These are phyloP conservation scores for Ataeniobius toweri DNA, from an alignment of 2,797 vertebrate genomes.

Conservation along the genomic window DNA sequence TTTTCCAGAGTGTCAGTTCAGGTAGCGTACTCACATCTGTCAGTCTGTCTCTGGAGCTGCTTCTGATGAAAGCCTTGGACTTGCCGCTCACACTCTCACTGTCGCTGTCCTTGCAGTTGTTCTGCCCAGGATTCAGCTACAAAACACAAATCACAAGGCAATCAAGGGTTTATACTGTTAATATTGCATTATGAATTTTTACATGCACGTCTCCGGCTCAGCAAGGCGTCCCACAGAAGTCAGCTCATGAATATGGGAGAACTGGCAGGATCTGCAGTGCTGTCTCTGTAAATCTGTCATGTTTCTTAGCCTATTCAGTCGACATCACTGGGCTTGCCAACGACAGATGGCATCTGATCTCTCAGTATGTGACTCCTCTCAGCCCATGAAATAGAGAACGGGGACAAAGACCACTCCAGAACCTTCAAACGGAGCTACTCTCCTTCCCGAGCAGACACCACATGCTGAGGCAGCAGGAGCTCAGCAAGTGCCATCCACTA, in stretches of 20 bases:
- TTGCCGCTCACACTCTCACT: conserved; percentile 88
- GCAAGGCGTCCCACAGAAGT: conserved; percentile 48
- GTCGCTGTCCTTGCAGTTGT: conserved; percentile 92
- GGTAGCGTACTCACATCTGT: conserved; percentile 86
- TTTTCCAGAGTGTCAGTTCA: background rate
- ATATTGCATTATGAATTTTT: conserved; percentile 38
- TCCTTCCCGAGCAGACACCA: conserved; percentile 71
- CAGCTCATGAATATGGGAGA: conserved; percentile 70
- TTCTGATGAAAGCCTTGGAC: conserved; percentile 88
- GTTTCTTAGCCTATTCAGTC: conserved; percentile 62
- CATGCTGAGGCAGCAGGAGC: conserved; percentile 75
- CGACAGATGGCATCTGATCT: conserved; percentile 76
- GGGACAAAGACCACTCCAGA: conserved; percentile 69
- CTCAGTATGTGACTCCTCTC: conserved; percentile 69
- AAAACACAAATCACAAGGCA: conserved; percentile 51
- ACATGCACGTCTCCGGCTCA: conserved; percentile 33
- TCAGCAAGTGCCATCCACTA: conserved; percentile 79
- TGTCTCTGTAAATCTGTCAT: conserved; percentile 73
- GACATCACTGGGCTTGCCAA: conserved; percentile 65
- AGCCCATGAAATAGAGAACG: conserved; percentile 59
- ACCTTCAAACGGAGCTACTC: conserved; percentile 72
- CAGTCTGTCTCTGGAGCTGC: conserved; percentile 90
- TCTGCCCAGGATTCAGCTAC: conserved; percentile 91
- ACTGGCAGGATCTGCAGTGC: conserved; percentile 59
- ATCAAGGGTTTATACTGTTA: conserved; percentile 46